Base-by-base conservation (phyloP, 2,113 vertebrate genomes). In the Porphyrio hochstetteri region DNA sequence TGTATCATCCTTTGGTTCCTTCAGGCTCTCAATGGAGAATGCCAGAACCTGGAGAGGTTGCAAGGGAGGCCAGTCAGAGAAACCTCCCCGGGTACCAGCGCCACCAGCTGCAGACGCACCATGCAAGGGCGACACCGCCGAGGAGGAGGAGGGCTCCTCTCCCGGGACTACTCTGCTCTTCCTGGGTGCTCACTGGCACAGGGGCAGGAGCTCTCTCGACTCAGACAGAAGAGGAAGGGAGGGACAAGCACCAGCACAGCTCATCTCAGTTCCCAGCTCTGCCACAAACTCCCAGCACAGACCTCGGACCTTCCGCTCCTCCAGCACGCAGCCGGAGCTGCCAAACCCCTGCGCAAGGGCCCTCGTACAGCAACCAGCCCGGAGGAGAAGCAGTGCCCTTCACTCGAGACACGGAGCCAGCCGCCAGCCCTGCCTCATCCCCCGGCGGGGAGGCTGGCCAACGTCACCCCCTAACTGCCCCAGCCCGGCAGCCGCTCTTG, bases 31-130 rank as follows among this genome's bases (percentile, higher is more conserved):
- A 97, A 89, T 96, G 96, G 96, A 97, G 96, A 97, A 96, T 96
- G 96, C 96, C 96, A 96, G 96, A 97, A 96, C 96, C 96, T 97
- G 96, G 96, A 97, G 96, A 97, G 96, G 96, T 97, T 96, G 96
- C 95, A 97, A 97, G 96, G 96, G 96, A 97, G 96, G 96, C 92
- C 94, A 5, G 96, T 97, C 96, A 97, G 96, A 97, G 93, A 97
- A 97, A 96, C 96, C 96, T 97, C 95, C 93, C 92, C 93, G 64
- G 92, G 94, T 36, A 93, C 92, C 96, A 79, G 83, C 74, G 13
- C 69, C 91, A 83, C 71, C 95, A 87, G 48, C 95, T 96, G 96
- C 93, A 96, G 92, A 96, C 35, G 94, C 79, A 93, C 96, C 96
- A 97, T 97, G 96, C 96, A 96, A 94, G 88, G 94, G 70, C 80